Percentiles rank a stretch among this genome's conserved stretches.
Conservation (phyloP, 2,888 invertebrate species). For the Stenodera caucasica region DNA sequence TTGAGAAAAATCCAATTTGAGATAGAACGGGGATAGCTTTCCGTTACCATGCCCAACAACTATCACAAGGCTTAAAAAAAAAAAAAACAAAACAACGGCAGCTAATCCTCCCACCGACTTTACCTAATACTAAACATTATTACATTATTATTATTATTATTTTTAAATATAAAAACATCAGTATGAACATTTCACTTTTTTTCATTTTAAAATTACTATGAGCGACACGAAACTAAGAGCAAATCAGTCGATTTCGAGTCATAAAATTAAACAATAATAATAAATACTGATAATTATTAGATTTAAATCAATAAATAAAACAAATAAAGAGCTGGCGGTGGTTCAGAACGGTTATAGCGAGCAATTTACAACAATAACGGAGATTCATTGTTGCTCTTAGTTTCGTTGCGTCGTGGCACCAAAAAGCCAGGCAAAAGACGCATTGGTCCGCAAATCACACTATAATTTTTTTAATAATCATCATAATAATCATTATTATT, state of each 20-base stretch:
- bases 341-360: neutral
- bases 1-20: constrained; percentile 31
- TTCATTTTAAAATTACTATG: constrained; percentile 43
- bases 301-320: neutral
- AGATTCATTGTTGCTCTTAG: constrained; percentile 46
- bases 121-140: constrained; percentile 40
- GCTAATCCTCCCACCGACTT: constrained; percentile 39
- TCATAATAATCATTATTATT: constrained; percentile 13
- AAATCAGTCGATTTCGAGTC: constrained; percentile 35
- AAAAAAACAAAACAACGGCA: neutral
- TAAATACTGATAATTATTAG: constrained; percentile 8
- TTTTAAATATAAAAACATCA: constrained; percentile 44
- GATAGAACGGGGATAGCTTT: constrained; percentile 33
- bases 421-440: constrained; percentile 46
- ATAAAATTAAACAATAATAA: constrained; percentile 25
- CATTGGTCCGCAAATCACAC: constrained; percentile 56
- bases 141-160: constrained; percentile 32
- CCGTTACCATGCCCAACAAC: constrained; percentile 45
- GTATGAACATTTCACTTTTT: constrained; percentile 45
- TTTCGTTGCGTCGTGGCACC: constrained; percentile 47
- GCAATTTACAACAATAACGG: neutral
- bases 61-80: constrained; percentile 49
- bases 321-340: neutral
- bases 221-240: constrained; percentile 51
- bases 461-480: constrained; percentile 22